phyloP scores from a whole-genome alignment of 2,113 vertebrate genomes.

The Silurus asotus region DNA sequence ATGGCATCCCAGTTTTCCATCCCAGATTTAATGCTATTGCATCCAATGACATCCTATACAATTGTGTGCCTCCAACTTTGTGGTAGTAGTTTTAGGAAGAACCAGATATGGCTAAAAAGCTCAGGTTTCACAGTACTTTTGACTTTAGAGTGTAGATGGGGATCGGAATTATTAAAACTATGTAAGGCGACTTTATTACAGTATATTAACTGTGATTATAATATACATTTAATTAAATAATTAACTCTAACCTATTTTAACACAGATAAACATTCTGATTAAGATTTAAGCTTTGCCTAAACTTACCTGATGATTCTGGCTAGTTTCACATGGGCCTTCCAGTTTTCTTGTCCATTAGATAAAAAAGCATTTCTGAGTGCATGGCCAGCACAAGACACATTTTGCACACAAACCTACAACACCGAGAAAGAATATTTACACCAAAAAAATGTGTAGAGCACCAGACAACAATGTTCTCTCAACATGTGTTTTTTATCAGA shows the following conservation, averaged over 20 bases:
- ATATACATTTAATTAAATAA: background rate
- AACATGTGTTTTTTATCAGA: background rate
- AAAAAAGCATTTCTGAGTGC: conserved; percentile 48
- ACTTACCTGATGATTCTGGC: conserved; percentile 50
- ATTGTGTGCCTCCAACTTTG: too few species aligned
- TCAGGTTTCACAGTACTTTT: background rate
- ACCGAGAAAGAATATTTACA: conserved; percentile 3
- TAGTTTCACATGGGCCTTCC: conserved; percentile 53
- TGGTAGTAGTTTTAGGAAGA: too few species aligned
- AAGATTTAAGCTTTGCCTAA: background rate
- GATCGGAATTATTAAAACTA: background rate
- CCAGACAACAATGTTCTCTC: background rate
- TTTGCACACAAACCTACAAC: conserved; percentile 45
- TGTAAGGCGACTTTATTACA: background rate
- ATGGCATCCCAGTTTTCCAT: too few species aligned
- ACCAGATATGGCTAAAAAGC: too few species aligned
- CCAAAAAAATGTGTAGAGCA: background rate
- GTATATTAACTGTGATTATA: background rate
- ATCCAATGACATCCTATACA: too few species aligned
- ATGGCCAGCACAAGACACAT: conserved; percentile 41
- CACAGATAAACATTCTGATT: background rate
- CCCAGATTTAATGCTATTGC: too few species aligned
- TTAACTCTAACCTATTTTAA: background rate
- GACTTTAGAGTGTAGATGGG: too few species aligned
- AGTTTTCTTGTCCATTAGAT: conserved; percentile 51